Conservation (phyloP, 2,797 vertebrate genomes). For the Parotocinclus haroldoi region DNA sequence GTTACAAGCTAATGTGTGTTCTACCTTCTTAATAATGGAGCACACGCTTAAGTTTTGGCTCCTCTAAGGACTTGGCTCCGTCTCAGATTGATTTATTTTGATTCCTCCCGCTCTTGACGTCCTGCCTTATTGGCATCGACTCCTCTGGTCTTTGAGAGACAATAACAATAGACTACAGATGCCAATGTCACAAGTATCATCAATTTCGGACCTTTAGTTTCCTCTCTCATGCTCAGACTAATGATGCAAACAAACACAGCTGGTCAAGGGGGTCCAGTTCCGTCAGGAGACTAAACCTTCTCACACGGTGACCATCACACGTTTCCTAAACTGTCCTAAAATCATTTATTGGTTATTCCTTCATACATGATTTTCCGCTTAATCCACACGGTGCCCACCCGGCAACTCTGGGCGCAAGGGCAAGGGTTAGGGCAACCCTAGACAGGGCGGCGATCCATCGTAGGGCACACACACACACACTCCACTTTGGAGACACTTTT, state of each 20-base stretch:
- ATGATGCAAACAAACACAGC: constrained; percentile 18
- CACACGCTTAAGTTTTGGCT: background rate
- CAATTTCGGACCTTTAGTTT: constrained; percentile 4
- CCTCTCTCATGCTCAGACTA: background rate
- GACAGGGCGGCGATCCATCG: too few relatives aligned
- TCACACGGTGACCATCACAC: too few relatives aligned
- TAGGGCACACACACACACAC: too few relatives aligned
- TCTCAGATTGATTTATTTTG: background rate
- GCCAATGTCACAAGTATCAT: constrained; percentile 8
- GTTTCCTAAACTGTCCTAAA: too few relatives aligned
- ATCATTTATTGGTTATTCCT: too few relatives aligned
- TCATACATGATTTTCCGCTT: too few relatives aligned
- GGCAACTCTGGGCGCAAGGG: too few relatives aligned
- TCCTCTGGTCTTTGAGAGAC: background rate
- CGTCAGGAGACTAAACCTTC: too few relatives aligned
- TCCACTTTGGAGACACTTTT: too few relatives aligned
- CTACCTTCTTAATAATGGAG: background rate
- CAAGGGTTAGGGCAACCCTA: too few relatives aligned
- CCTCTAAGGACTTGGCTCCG: background rate
- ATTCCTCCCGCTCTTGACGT: background rate
- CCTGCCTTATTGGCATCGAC: background rate
- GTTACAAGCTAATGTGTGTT: too few relatives aligned
- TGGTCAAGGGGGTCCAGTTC: constrained; percentile 3
- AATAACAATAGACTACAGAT: constrained; percentile 1
- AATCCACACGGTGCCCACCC: too few relatives aligned